Conservation (phyloP, 2,888 invertebrate species). For the Listrodromus nycthemerus region DNA sequence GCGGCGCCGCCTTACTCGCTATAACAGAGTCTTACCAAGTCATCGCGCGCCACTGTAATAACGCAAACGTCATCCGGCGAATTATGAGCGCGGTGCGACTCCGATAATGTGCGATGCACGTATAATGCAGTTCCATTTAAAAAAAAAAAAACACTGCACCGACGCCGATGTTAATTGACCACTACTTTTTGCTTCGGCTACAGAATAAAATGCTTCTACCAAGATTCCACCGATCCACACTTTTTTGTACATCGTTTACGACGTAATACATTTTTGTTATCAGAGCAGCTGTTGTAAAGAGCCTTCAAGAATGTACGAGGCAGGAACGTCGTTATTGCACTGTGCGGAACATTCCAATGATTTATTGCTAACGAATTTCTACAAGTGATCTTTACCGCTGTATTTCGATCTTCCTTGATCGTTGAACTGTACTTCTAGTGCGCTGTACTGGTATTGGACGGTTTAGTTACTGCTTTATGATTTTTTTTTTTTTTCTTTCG, state of each 20-base stretch:
- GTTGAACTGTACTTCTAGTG: slow-evolving; percentile 70
- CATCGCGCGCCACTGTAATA: slow-evolving; percentile 42
- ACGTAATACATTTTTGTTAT: not conserved
- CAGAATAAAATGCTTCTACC: not conserved
- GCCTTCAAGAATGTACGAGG: not conserved
- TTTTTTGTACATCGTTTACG: not conserved
- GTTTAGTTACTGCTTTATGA: slow-evolving; percentile 55
- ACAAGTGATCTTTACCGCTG: slow-evolving; percentile 48
- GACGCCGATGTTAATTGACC: slow-evolving; percentile 29
- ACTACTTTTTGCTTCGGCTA: not conserved
- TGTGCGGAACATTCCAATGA: slow-evolving; percentile 7
- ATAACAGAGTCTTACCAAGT: slow-evolving; percentile 17
- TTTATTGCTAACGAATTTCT: slow-evolving; percentile 50
- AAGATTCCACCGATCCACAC: not conserved
- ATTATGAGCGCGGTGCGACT: not conserved
- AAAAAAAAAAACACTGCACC: slow-evolving; percentile 11
- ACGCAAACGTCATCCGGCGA: slow-evolving; percentile 31
- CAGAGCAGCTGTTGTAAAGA: not conserved
- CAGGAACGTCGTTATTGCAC: not conserved
- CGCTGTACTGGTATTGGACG: slow-evolving; percentile 74
- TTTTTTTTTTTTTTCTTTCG: not conserved
- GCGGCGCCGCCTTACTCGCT: not conserved
- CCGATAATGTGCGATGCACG: not conserved
- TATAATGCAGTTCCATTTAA: not conserved
- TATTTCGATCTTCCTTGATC: not conserved